phyloP scores from a whole-genome alignment of 2,888 invertebrate species.

The Colletes collaris region DNA sequence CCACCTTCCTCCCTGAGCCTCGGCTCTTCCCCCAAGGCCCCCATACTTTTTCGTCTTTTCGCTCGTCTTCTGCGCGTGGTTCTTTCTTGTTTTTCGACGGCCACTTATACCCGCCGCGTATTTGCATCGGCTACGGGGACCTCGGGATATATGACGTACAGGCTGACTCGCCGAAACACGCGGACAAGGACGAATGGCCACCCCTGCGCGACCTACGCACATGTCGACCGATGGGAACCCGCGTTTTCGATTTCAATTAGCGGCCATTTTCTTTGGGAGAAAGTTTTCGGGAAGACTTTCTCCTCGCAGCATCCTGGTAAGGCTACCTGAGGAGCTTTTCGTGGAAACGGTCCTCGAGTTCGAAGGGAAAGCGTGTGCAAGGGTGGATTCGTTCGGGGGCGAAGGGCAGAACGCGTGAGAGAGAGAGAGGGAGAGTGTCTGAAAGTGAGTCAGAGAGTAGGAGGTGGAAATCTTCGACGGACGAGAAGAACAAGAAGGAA shows the following conservation, averaged over 20 bases:
- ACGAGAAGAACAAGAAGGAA: slow-evolving; percentile 54
- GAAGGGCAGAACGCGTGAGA: neutral
- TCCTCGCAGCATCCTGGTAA: neutral
- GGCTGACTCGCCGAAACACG: slow-evolving; percentile 10
- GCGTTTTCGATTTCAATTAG: too few species aligned
- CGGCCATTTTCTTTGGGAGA: too few species aligned
- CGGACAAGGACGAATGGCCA: neutral
- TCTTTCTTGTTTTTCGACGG: slow-evolving; percentile 42
- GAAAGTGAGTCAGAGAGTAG: slow-evolving; percentile 28
- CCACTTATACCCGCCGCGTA: slow-evolving; percentile 25
- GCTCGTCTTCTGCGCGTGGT: slow-evolving; percentile 23
- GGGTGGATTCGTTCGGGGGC: slow-evolving; percentile 15
- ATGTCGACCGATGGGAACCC: too few species aligned
- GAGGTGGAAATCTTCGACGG: slow-evolving; percentile 56
- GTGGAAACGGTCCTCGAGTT: neutral
- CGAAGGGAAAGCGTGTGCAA: neutral
- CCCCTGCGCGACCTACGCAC: too few species aligned
- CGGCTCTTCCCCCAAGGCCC: neutral
- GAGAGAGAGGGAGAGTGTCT: slow-evolving; percentile 11
- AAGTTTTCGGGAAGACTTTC: neutral
- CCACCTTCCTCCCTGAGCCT: slow-evolving; percentile 50
- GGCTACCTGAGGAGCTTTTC: slow-evolving; percentile 12
- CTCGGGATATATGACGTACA: slow-evolving; percentile 13
- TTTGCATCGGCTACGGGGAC: slow-evolving; percentile 34
- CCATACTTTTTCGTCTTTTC: slow-evolving; percentile 44